A percentile compares a stretch with the other conserved stretches of the same genome.
phyloP scores from a whole-genome alignment of 1,140 invertebrate species.

The Lepidurus packardi region DNA sequence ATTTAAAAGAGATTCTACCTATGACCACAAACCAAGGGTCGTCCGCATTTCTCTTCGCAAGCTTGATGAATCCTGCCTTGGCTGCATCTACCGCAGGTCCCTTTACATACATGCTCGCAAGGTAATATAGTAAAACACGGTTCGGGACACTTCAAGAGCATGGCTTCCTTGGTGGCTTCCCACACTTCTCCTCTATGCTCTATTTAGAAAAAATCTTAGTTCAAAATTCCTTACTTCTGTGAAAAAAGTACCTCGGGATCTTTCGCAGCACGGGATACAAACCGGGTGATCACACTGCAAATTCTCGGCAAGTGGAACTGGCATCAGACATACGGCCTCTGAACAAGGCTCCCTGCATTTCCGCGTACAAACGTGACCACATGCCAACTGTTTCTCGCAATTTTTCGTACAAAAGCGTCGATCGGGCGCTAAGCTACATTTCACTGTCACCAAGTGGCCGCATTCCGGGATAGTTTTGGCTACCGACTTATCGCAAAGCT shows the following conservation, averaged over 20 bases:
- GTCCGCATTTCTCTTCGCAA: slow-evolving; percentile 56
- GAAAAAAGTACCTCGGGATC: not conserved
- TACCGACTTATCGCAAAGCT: not conserved
- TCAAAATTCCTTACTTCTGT: not conserved
- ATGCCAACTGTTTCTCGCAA: not conserved
- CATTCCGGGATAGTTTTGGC: not conserved
- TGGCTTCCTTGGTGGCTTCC: slow-evolving; percentile 23
- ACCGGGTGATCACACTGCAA: not conserved
- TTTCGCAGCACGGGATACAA: not conserved
- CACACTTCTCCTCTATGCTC: not conserved
- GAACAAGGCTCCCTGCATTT: not conserved
- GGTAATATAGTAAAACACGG: slow-evolving; percentile 47
- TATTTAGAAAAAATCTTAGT: not conserved
- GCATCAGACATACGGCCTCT: not conserved
- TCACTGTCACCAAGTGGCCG: not conserved
- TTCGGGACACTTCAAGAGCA: slow-evolving; percentile 45
- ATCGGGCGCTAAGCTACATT: not conserved
- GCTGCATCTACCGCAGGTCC: slow-evolving; percentile 54
- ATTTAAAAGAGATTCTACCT: slow-evolving; percentile 40
- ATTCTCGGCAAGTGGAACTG: not conserved
- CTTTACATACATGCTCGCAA: slow-evolving; percentile 56
- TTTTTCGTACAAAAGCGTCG: not conserved
- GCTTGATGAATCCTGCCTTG: slow-evolving; percentile 56
- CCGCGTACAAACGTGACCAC: not conserved
- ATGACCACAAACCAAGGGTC: slow-evolving; percentile 59